Evolutionary conservation across 2,888 invertebrate genomes (phyloP), one percentile per base, ranked within the genome.

Genomic region (Hoplodrina ambigua): DNA sequence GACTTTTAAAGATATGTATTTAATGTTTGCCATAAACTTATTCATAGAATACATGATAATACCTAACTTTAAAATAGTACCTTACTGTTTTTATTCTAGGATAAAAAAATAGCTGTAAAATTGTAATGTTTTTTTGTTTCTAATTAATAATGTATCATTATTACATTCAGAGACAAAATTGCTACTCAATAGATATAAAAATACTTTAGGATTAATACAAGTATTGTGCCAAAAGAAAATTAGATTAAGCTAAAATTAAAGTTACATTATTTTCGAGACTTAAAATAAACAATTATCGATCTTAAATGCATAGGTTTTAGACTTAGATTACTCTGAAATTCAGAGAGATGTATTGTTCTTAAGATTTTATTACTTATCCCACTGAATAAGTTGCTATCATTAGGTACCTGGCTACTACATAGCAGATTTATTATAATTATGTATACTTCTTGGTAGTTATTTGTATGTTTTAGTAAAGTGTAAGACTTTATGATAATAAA

Each of bases 121-220:
- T 54, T 11, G 5, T 46, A 10, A 41, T 17, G 20, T 41, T 57
- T 25, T n/a, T 49, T 60, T 30, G 56, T 60, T 69, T 75, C 69
- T 52, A 25, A 15, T 70, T 68, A 75, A 75, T 83, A 81, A 78
- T 78, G 54, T 62, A 8, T 60, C 50, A 57, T 80, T 76, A 81
- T 81, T 83, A 77, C 37, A 57, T 30, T 17, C 17, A 13, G 67
- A 83, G 67, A 62, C 67, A n/a, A 54, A 37, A 13, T 60, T 8
- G 11, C 11, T 41, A 49, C 11, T 25, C 11, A 11, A n/a, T 41
- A 54, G 11, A 53, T 37, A 20, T 19, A 10, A 19, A 17, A 46
- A 11, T 54, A 56, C 11, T 17, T 1, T 46, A 53, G 25, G 53
- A 15, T 13, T 46, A 59, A 46, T 53, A 46, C 46, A 61, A 57